Base-by-base conservation (phyloP, 2,113 vertebrate genomes). In the Salvelinus namaycush region DNA sequence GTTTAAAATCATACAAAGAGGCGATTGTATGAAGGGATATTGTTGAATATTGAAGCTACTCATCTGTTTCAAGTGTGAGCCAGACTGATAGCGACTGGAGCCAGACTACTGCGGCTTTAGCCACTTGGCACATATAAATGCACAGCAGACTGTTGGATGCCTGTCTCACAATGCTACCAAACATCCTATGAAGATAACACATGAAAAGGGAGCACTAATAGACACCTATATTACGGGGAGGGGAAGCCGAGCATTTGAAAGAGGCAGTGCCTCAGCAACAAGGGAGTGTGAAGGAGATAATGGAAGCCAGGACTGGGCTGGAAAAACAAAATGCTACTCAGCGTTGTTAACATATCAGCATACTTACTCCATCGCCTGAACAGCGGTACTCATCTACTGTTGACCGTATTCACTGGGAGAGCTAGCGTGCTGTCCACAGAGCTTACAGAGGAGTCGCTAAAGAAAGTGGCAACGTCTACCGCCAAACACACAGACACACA, bases 1-100 rank as follows among this genome's bases (percentile, higher is more conserved):
- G 78, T 72, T 72, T 59, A 77, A 66, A 78, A 77, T 80, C 3
- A 51, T 68, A 79, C 72, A 87, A 88, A 81, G 39, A 72, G 77
- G 70, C 67, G 59, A 70, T 71, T 83, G 69, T 68, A 72, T 44
- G 49, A 27, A 5, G 49, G 49, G 14, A 51, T 51, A 51, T 16
- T 65, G 73, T 22, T 78, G 60, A 39, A 80, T 68, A 57, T 74
- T 39, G 66, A 75, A 9, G 34, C 34, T 39, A 39, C 34, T 39
- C 6, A 8, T 39, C 34, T 39, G 8, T 39, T 39, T 39, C 34
- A 39, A 26, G 16, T 31, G 39, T 27, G 78, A 34, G 18, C 3
- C 14, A 20, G 57, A 71, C 39, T 26, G 6, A 34, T 20, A 64
- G 27, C 24, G 70, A 72, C n/a, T 22, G 3, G 70, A 44, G 14